Evolutionary conservation across 2,888 invertebrate species (phyloP), one percentile per base, ranked within the genome.

Genomic region (Cantharis flavilabris): DNA sequence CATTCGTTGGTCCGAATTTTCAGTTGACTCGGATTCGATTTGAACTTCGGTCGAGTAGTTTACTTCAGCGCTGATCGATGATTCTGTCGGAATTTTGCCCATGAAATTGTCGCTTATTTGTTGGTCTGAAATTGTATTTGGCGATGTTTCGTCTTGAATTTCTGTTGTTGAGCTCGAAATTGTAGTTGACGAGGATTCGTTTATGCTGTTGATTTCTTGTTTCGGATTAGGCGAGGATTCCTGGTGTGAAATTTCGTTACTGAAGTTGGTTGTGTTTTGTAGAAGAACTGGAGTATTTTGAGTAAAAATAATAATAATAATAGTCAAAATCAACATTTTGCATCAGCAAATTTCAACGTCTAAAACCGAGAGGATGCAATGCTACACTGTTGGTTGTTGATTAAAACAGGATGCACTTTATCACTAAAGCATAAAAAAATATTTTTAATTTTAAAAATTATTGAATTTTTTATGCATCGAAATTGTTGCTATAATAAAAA

Each of bases 321-420:
- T 69, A 9, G 73, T 28, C 65, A 74, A 71, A 77, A 69, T 71
- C 67, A 33, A 69, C 20, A 73, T 33, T 23, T 73, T 67, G 69
- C 76, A 73, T 73, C 71, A 73, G 30, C 26, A 67, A 67, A 30
- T 67, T 67, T 16, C 71, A 49, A 18, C n/a, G 23, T 67, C 30
- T 23, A 63, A 26, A 63, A 74, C n/a, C 26, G 49, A 76, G 74
- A 81, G 81, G 81, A 81, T 81, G 81, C 79, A 79, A 78, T 75
- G 76, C 63, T 74, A 71, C 13, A 79, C 71, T 73, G 71, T 76
- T 49, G 4, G 49, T 49, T 49, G 49, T n/a, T 71, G 81, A 81
- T 81, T 81, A 81, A 73, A 30, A 81, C 79, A 79, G 81, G 81
- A 81, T 78, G 81, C 78, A 75, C 79, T 79, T 49, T 81, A 81